Base-by-base conservation (phyloP, 2,113 vertebrate species). In the Menura novaehollandiae region DNA sequence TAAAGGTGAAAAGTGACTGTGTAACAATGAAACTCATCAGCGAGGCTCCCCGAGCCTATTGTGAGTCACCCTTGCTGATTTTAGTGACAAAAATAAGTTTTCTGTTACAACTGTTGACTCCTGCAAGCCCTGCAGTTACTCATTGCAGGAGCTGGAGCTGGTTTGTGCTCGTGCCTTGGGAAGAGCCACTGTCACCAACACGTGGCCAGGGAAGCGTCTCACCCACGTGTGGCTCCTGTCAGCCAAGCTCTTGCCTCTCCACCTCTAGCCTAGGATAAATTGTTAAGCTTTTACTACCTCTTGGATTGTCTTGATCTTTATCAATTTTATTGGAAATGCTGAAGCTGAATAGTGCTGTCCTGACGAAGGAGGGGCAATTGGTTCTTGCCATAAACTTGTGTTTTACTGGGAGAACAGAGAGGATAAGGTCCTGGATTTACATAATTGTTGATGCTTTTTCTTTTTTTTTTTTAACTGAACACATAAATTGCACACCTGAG, bases 41-140 rank as follows among this genome's bases (percentile, higher is more conserved):
- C 5, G 5, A 91, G 66, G 89, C 86, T 93, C 88, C 90, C 78
- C 1, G 9, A 73, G 85, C 82, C 26, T 82, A 4, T 49, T 64
- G 56, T 95, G 96, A 95, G 87, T 97, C 94, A 96, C 67, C 46
- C 66, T 53, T 7, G 26, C 74, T 72, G 74, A 46, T 93, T 93
- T 53, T 23, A 35, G 62, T 47, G 62, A 76, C 85, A 93, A 60
- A 75, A 86, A 89, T 62, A 89, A 89, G 43, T 71, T 77, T 83
- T 67, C 41, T 67, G 30, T 68, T 71, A 52, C 87, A 76, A 59
- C 66, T 43, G 64, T 78, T 85, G 91, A 44, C 74, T 92, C 37
- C 41, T 87, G 86, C 47, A n/a, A 73, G 41, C 79, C 37, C 75
- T 2, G 10, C 30, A 27, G 55, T 81, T 81, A 33, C 44, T 86